phyloP scores from a whole-genome alignment of 2,888 invertebrate species.

The Drosophila cracens region DNA sequence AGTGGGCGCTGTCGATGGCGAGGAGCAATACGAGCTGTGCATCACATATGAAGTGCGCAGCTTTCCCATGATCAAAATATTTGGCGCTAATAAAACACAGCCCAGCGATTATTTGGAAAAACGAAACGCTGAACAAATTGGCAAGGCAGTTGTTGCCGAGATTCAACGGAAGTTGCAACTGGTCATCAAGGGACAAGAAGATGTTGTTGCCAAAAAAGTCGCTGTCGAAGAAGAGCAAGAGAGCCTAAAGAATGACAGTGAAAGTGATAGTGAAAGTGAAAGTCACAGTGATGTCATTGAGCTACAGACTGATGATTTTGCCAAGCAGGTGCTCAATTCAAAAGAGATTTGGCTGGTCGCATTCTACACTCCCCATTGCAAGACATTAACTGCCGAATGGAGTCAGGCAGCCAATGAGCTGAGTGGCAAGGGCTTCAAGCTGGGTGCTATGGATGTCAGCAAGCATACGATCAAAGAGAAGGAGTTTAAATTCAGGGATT shows the following conservation, averaged over 20 bases:
- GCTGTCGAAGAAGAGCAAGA: not conserved
- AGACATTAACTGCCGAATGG: not conserved
- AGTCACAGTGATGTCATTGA: slow-evolving; percentile 4
- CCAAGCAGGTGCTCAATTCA: slow-evolving; percentile 11
- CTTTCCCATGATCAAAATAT: slow-evolving; percentile 20
- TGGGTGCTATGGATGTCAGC: slow-evolving; percentile 14
- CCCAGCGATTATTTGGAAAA: not conserved
- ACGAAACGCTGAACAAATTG: not conserved
- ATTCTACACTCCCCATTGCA: not conserved
- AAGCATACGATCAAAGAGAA: not conserved
- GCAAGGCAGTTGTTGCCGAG: not conserved
- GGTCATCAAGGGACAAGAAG: not conserved
- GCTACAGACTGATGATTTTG: not conserved
- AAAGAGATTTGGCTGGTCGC: slow-evolving; percentile 7
- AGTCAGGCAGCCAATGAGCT: slow-evolving; percentile 4
- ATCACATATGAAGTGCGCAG: not conserved
- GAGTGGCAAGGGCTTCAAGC: not conserved
- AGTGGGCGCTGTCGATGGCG: slow-evolving; percentile 17
- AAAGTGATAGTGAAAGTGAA: not conserved
- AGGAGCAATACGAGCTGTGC: not conserved
- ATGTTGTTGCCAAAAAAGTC: not conserved
- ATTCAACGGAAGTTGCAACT: not conserved
- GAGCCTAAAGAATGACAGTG: too few species aligned
- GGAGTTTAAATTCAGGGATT: not conserved
- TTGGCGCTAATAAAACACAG: slow-evolving; percentile 7